Evolutionary conservation across 1,140 invertebrate species (phyloP).

Genomic region (Drosophila arawakana): DNA sequence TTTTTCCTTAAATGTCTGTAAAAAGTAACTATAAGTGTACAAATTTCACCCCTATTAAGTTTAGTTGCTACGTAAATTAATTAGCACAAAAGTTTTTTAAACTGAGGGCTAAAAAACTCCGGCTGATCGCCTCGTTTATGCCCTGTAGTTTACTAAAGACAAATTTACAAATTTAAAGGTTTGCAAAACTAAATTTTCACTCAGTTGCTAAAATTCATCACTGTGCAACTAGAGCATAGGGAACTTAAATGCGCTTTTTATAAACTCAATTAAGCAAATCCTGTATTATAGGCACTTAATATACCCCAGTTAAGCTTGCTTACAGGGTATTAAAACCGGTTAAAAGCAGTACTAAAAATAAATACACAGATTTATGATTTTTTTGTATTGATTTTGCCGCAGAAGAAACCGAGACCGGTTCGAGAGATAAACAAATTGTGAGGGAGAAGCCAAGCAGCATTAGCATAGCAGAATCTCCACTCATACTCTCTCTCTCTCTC

Average conservation of each 20-base stretch:
- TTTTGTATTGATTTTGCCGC: conserved; percentile 20
- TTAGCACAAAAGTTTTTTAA: neutral
- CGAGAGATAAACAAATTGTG: conserved; percentile 6
- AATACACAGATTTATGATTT: conserved; percentile 20
- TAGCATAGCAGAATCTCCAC: neutral
- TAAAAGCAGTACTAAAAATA: conserved; percentile 63
- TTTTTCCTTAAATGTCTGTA: neutral
- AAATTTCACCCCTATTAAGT: neutral
- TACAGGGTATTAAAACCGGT: conserved; percentile 58
- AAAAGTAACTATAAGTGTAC: neutral
- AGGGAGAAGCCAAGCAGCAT: neutral
- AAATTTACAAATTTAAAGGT: too few relatives aligned
- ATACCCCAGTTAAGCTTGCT: neutral
- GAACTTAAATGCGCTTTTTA: too few relatives aligned
- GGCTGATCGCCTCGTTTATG: neutral
- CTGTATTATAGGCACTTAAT: neutral
- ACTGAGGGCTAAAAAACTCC: neutral
- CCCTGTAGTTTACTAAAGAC: neutral
- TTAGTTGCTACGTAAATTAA: neutral
- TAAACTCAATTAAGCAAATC: too few relatives aligned
- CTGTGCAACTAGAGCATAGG: too few relatives aligned
- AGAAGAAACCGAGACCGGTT: conserved; percentile 38
- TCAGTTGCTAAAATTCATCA: too few relatives aligned
- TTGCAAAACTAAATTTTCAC: too few relatives aligned
- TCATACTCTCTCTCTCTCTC: neutral